Evolutionary conservation across 2,797 vertebrate genomes (phyloP), one percentile per base, ranked within the genome.

Genomic region (Spatula clypeata): DNA sequence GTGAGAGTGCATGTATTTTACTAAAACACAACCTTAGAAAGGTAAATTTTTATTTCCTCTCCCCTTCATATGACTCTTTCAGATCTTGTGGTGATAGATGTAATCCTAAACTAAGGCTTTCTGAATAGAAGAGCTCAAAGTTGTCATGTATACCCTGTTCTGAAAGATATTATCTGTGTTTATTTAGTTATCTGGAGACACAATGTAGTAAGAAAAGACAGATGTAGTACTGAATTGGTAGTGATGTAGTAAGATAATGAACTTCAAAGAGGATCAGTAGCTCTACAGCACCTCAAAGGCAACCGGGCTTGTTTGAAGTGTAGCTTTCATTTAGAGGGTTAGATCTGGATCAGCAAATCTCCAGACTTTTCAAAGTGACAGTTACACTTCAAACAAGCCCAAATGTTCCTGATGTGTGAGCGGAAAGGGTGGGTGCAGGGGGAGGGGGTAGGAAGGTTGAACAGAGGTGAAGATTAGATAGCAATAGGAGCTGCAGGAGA

Each of bases 321-420:
- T 47, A 65, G 11, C 51, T 82, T 92, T 29, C 32, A 34, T 69
- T 75, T 81, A 40, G 51, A 92, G 21, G 3, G 0, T 9, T 74
- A 40, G 51, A 86, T 27, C 15, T 34, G 19, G 57, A 93, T 80
- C 18, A 45, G 58, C n/a, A 94, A 61, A 77, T 83, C 45, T n/a
- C 60, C 27, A 9, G 31, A 84, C 94, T 79, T 88, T 93, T 94
- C 77, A 79, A 93, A 79, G 34, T 36, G 36, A 36, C 7, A 66
- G 34, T 54, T 61, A 70, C 38, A 36, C n/a, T 84, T 86, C 73
- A 93, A 73, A 90, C 23, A 84, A 64, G 7, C 20, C 36, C 13
- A 24, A 2, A 15, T 44, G 29, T 70, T 73, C 88, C 76, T 90
- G 23, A 49, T 10, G 47, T 47, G 21, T 47, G 32, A 49, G 47